Evolutionary conservation across 2,113 vertebrate genomes (phyloP).

Genomic region (Guaruba guarouba): DNA sequence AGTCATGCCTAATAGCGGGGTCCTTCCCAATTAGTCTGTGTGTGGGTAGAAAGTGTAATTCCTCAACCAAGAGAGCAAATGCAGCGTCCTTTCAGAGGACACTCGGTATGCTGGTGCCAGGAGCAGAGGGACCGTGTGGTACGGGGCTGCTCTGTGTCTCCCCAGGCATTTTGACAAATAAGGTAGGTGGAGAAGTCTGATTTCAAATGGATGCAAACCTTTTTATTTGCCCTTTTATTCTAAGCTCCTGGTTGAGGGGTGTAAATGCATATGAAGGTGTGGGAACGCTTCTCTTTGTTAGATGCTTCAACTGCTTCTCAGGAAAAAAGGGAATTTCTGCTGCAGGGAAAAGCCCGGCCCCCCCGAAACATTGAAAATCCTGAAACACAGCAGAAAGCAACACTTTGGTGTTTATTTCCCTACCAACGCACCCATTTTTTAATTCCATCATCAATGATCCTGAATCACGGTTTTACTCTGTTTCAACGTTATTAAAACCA

Average conservation of each 20-base stretch:
- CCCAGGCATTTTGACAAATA: not conserved
- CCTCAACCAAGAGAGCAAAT: not conserved
- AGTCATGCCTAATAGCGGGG: accelerated
- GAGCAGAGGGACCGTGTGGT: accelerated
- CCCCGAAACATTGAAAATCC: not conserved
- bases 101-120: accelerated
- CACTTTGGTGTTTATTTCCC: not conserved
- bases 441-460: not conserved
- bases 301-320: not conserved
- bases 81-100: not conserved
- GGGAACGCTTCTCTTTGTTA: not conserved
- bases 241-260: not conserved
- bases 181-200: not conserved
- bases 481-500: not conserved
- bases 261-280: not conserved
- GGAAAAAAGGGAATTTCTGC: not conserved
- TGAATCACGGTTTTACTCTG: conserved; percentile 6
- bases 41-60: not conserved
- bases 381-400: not conserved
- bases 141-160: accelerated
- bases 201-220: not conserved
- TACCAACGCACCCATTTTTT: not conserved
- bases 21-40: not conserved
- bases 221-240: not conserved
- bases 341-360: not conserved